phyloP scores from a whole-genome alignment of 2,888 invertebrate species.

The Amiota mariae region DNA sequence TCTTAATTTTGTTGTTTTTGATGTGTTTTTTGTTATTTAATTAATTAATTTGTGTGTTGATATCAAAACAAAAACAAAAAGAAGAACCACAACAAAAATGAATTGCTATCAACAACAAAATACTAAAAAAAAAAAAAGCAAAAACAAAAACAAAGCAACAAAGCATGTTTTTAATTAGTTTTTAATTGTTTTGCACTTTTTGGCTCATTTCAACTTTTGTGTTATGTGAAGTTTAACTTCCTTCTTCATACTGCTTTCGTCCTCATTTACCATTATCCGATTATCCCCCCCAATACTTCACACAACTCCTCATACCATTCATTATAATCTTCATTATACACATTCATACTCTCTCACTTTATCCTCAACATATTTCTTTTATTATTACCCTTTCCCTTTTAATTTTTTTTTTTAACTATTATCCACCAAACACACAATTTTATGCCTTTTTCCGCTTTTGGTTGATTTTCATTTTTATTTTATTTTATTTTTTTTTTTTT shows the following conservation, averaged over 20 bases:
- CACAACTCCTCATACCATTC: neutral
- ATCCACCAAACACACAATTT: too few relatives aligned
- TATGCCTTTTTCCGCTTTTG: too few relatives aligned
- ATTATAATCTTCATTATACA: neutral
- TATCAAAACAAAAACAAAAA: too few relatives aligned
- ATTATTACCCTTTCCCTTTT: too few relatives aligned
- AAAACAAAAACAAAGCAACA: neutral
- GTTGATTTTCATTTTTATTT: too few relatives aligned
- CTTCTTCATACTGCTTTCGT: neutral
- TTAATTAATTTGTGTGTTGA: too few relatives aligned
- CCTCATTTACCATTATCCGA: too few relatives aligned
- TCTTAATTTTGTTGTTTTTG: neutral
- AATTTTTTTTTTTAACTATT: too few relatives aligned
- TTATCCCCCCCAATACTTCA: neutral
- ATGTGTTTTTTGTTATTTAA: too few relatives aligned
- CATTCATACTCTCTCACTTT: too few relatives aligned
- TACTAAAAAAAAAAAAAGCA: neutral
- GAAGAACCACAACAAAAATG: too few relatives aligned
- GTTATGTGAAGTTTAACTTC: neutral
- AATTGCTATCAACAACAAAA: neutral
- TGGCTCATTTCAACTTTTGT: conserved; percentile 20
- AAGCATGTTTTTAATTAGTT: conserved; percentile 18
- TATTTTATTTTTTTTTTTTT: neutral
- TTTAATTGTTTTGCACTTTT: conserved; percentile 21
- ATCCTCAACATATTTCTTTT: too few relatives aligned